These are phyloP conservation scores for Epizoanthus illoricatus DNA, from an alignment of 92 coral and sea anemone species.

Conservation along the genomic window DNA sequence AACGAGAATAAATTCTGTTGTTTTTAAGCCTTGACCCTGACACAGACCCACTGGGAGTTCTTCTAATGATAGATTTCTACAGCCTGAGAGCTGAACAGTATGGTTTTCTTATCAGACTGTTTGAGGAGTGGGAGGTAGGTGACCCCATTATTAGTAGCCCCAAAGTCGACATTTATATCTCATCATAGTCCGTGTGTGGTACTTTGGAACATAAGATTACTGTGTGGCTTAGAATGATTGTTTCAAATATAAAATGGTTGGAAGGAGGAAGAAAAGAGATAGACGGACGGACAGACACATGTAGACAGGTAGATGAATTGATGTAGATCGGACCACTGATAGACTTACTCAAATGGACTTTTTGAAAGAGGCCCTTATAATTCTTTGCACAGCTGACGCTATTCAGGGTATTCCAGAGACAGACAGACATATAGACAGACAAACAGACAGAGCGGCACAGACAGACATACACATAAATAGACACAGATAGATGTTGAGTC, in stretches of 20 bases:
- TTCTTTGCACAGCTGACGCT: too few species aligned
- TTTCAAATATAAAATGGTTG: not conserved
- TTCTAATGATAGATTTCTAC: slow-evolving; percentile 95
- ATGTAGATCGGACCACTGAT: too few species aligned
- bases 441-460: not conserved
- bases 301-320: too few species aligned
- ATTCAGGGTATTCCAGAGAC: not conserved
- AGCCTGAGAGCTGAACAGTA: slow-evolving; percentile 89
- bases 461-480: not conserved
- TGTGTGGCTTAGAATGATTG: not conserved
- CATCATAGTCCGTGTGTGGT: too few species aligned
- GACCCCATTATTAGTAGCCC: not conserved
- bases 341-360: too few species aligned
- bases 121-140: slow-evolving; percentile 95
- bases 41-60: slow-evolving; percentile 89
- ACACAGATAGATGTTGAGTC: not conserved
- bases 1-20: not conserved
- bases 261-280: not conserved
- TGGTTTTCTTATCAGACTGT: slow-evolving; percentile 78
- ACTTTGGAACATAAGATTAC: too few species aligned
- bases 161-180: too few species aligned
- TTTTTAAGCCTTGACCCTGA: slow-evolving; percentile 90
- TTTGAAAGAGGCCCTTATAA: too few species aligned
- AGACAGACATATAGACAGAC: not conserved
- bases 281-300: not conserved